Evolutionary conservation across 2,113 vertebrate species (phyloP).

Genomic region (Carassius carassius): DNA sequence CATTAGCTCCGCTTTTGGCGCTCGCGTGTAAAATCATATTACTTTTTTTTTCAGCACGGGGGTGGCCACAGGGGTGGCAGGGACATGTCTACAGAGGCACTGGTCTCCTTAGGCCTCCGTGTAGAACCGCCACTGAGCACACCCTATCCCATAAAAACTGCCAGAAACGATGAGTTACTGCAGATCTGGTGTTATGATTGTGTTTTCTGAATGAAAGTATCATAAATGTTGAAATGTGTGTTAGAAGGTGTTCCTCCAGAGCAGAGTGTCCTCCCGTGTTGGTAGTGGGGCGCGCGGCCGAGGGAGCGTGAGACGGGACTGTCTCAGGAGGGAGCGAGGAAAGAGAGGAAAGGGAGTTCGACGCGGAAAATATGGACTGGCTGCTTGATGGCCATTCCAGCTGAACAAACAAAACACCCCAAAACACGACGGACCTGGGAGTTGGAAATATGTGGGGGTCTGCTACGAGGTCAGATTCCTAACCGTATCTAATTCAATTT

Average conservation of each 20-base stretch:
- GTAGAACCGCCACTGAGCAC: no score
- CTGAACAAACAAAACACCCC: conserved; percentile 82
- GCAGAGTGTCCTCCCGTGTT: conserved; percentile 55
- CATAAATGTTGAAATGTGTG: conserved; percentile 43
- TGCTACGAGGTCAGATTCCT: conserved; percentile 79
- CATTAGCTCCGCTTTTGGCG: no score
- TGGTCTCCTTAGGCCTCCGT: no score
- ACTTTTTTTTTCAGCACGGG: no score
- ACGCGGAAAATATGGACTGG: conserved; percentile 67
- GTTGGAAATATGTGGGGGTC: conserved; percentile 74
- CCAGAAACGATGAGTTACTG: background rate
- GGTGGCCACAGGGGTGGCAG: no score
- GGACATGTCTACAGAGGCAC: no score
- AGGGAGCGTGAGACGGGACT: conserved; percentile 47
- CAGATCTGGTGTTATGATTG: background rate
- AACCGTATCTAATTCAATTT: conserved; percentile 82
- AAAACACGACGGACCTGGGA: conserved; percentile 76
- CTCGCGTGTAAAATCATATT: no score
- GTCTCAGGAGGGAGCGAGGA: conserved; percentile 41
- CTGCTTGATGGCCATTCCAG: conserved; percentile 77
- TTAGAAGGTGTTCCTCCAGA: conserved; percentile 31
- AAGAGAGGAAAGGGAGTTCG: conserved; percentile 60
- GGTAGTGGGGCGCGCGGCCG: conserved; percentile 59
- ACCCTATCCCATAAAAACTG: no score
- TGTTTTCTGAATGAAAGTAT: conserved; percentile 18